Percentiles rank a stretch among this genome's conserved stretches.
These are phyloP conservation scores for Metacarcinus magister DNA, from an alignment of 2,888 invertebrate species.

Conservation along the genomic window DNA sequence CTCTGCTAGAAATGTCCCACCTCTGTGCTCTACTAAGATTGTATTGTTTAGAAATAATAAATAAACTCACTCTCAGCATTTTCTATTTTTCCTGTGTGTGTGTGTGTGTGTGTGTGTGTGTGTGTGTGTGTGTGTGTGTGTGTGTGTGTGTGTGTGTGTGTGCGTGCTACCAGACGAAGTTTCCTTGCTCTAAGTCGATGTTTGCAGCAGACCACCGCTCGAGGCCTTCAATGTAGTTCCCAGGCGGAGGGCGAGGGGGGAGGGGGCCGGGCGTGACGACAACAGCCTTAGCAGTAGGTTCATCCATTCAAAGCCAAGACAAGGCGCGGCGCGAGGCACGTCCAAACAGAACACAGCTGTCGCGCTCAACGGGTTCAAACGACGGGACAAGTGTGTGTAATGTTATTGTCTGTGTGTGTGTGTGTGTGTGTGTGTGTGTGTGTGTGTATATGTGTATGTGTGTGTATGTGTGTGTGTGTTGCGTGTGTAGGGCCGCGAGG, in stretches of 20 bases:
- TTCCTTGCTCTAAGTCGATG: neutral
- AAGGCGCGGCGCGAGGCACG: neutral
- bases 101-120: slow-evolving; percentile 30
- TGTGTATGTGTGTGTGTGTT: slow-evolving; percentile 47
- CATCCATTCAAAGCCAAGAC: neutral
- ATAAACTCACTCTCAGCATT: neutral
- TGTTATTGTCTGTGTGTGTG: neutral
- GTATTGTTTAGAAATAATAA: slow-evolving; percentile 35
- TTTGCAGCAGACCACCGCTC: neutral
- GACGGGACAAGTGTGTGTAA: neutral
- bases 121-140: slow-evolving; percentile 3
- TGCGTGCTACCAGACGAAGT: neutral
- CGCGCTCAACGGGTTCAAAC: neutral
- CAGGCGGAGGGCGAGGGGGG: neutral
- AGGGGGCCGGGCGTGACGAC: neutral
- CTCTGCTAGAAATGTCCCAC: slow-evolving; percentile 18
- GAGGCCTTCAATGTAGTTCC: neutral
- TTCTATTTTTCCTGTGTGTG: neutral
- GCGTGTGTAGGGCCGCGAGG: slow-evolving; percentile 34
- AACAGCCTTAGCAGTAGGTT: neutral
- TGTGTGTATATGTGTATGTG: slow-evolving; percentile 8
- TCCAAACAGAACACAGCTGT: slow-evolving; percentile 9
- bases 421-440: slow-evolving; percentile 58
- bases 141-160: neutral
- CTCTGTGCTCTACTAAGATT: neutral